Conservation (phyloP, 2,113 vertebrate genomes). For the Nothoprocta pentlandii region DNA sequence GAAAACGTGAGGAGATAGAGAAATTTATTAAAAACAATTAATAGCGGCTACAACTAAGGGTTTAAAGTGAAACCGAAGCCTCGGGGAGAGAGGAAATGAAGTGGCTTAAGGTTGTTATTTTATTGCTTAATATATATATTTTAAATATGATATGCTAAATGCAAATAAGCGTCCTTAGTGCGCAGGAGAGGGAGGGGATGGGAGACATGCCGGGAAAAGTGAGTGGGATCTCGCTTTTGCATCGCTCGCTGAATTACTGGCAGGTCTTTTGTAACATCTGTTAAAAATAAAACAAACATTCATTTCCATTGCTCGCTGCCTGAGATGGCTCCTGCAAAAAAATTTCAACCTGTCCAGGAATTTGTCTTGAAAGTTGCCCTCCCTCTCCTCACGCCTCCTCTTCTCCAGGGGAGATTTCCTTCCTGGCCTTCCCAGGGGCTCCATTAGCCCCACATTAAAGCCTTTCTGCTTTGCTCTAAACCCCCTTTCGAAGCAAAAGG, state of each 20-base stretch:
- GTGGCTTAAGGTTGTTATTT: slow-evolving; percentile 36
- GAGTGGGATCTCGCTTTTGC: slow-evolving; percentile 64
- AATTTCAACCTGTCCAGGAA: slow-evolving; percentile 74
- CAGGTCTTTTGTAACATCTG: slow-evolving; percentile 76
- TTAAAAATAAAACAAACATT: slow-evolving; percentile 75
- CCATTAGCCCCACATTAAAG: slow-evolving; percentile 77
- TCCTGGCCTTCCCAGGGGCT: slow-evolving; percentile 74
- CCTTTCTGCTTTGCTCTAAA: slow-evolving; percentile 69
- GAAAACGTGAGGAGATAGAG: neutral
- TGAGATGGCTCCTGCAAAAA: slow-evolving; percentile 67
- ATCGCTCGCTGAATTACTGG: slow-evolving; percentile 61
- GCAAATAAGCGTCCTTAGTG: neutral
- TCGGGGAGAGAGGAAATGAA: slow-evolving; percentile 52
- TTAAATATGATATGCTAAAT: neutral
- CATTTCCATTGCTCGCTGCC: slow-evolving; percentile 62
- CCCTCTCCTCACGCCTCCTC: slow-evolving; percentile 69
- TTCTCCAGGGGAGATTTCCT: slow-evolving; percentile 75
- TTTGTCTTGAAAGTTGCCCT: slow-evolving; percentile 65
- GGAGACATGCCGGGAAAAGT: slow-evolving; percentile 53
- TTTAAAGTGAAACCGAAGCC: slow-evolving; percentile 48
- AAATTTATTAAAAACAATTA: slow-evolving; percentile 50
- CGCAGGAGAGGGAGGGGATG: slow-evolving; percentile 41
- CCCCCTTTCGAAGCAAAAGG: slow-evolving; percentile 72
- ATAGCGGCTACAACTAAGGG: slow-evolving; percentile 12
- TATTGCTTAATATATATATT: slow-evolving; percentile 38